phyloP scores from a whole-genome alignment of 2,888 invertebrate genomes.

The Melanargia galathea region DNA sequence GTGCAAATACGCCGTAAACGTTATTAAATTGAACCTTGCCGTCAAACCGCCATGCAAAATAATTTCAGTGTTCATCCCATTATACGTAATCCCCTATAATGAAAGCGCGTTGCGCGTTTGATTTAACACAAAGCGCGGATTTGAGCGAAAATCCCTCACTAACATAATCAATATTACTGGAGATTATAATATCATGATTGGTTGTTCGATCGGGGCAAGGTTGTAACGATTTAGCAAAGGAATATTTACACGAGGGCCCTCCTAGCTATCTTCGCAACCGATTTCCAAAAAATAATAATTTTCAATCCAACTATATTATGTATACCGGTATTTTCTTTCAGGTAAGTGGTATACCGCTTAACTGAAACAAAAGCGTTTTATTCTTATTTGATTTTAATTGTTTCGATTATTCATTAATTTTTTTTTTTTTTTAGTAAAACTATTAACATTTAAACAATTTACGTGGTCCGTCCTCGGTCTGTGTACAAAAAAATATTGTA shows the following conservation, averaged over 20 bases:
- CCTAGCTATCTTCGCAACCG: too few relatives aligned
- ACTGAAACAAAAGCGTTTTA: too few relatives aligned
- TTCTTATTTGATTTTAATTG: too few relatives aligned
- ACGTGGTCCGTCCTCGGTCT: too few relatives aligned
- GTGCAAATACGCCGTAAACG: not conserved
- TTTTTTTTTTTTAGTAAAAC: too few relatives aligned
- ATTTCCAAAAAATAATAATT: too few relatives aligned
- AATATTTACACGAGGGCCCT: not conserved
- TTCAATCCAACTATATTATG: too few relatives aligned
- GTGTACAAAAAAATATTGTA: too few relatives aligned
- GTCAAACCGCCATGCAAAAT: not conserved
- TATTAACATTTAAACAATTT: too few relatives aligned
- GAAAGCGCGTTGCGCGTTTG: constrained; percentile 8
- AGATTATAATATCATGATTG: constrained; percentile 5
- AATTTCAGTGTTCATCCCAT: constrained; percentile 19
- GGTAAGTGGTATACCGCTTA: too few relatives aligned
- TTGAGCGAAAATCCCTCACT: constrained; percentile 5
- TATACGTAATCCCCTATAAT: constrained; percentile 18
- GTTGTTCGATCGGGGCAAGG: not conserved
- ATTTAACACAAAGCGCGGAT: constrained; percentile 19
- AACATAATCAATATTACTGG: constrained; percentile 3
- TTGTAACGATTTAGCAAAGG: not conserved
- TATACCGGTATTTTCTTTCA: too few relatives aligned
- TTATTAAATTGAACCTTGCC: not conserved
- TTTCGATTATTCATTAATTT: too few relatives aligned